phyloP scores from a whole-genome alignment of 2,888 invertebrate species.

The Germaria angustata region DNA sequence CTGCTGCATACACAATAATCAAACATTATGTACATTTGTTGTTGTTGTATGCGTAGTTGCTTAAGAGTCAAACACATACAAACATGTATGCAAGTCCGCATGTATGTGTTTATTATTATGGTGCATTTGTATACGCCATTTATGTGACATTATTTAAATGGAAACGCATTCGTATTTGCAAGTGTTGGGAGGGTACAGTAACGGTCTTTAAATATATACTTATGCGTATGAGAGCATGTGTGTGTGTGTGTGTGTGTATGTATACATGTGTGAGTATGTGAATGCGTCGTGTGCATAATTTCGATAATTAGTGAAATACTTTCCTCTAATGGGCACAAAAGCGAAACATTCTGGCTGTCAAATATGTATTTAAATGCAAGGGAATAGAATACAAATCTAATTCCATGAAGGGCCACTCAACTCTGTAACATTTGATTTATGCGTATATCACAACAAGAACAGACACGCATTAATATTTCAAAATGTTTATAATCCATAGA shows the following conservation, averaged over 20 bases:
- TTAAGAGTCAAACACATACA: background rate
- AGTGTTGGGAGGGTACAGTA: constrained; percentile 29
- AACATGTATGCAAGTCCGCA: background rate
- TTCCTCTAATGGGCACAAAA: constrained; percentile 67
- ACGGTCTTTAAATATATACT: constrained; percentile 7
- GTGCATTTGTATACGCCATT: constrained; percentile 40
- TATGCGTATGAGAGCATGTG: background rate
- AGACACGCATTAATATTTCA: constrained; percentile 65
- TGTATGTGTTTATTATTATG: background rate
- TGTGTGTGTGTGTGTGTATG: background rate
- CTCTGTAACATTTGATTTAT: constrained; percentile 66
- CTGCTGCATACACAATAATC: background rate
- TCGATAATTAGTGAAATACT: constrained; percentile 68
- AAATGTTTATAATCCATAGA: constrained; percentile 65
- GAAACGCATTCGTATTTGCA: constrained; percentile 49
- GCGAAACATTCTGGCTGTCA: constrained; percentile 65
- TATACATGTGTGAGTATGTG: background rate
- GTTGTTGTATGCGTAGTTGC: background rate
- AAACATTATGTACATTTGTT: background rate
- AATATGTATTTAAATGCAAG: constrained; percentile 65
- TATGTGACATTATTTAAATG: constrained; percentile 59
- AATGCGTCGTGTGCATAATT: constrained; percentile 63
- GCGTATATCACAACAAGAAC: constrained; percentile 62
- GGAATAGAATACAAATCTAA: constrained; percentile 64
- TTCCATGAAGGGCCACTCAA: constrained; percentile 67